Conservation (phyloP, 2,888 invertebrate species). For the Metopia argyrocephala region DNA sequence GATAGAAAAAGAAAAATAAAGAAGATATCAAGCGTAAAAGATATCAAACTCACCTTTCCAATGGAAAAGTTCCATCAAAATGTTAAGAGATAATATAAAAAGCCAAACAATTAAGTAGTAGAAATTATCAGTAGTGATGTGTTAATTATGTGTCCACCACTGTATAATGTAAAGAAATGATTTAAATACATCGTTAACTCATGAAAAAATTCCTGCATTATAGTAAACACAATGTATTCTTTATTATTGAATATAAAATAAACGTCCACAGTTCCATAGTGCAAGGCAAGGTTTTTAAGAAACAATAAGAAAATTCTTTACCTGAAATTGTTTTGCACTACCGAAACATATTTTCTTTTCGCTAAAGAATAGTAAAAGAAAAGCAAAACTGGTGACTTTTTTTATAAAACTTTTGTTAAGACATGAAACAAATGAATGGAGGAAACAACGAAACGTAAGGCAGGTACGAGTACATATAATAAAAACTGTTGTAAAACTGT, state of each 20-base stretch:
- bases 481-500: too few species aligned
- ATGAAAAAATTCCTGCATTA: too few species aligned
- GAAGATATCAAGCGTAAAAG: too few species aligned
- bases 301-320: slow-evolving; percentile 1
- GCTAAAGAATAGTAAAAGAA: neutral
- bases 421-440: neutral
- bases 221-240: too few species aligned
- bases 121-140: too few species aligned
- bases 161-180: too few species aligned
- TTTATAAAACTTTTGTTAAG: slow-evolving; percentile 26
- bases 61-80: too few species aligned
- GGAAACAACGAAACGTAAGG: slow-evolving; percentile 19
- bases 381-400: slow-evolving; percentile 17
- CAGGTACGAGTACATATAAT: too few species aligned
- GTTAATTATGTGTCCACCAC: too few species aligned
- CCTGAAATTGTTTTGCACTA: slow-evolving; percentile 15
- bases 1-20: too few species aligned
- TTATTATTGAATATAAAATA: neutral
- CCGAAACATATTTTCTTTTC: neutral
- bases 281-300: neutral
- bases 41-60: too few species aligned
- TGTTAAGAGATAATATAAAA: neutral
- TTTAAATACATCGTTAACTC: too few species aligned
- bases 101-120: neutral
- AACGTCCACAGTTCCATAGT: neutral